Conservation (phyloP, 2,797 vertebrate genomes). For the Odontamblyopus rebecca region DNA sequence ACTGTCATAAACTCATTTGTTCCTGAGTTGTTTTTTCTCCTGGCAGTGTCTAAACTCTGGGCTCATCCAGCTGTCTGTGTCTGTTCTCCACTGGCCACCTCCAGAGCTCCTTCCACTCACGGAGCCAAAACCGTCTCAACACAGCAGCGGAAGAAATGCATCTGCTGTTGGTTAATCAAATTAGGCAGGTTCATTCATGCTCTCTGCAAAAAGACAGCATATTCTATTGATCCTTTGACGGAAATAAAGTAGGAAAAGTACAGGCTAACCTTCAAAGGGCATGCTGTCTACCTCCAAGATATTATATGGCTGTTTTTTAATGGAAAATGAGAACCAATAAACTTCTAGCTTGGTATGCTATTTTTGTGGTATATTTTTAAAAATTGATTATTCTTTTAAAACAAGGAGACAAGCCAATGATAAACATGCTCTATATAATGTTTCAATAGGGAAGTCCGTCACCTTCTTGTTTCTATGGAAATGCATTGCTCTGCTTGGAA, state of each 20-base stretch:
- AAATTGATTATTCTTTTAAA: too few species aligned
- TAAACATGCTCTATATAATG: too few species aligned
- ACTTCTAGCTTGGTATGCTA: not conserved
- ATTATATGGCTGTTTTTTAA: not conserved
- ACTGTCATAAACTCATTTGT: conserved; percentile 55
- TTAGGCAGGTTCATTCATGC: conserved; percentile 5
- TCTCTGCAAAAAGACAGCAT: not conserved
- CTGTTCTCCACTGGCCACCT: conserved; percentile 35
- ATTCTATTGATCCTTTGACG: not conserved
- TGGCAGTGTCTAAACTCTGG: conserved; percentile 49
- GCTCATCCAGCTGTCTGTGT: conserved; percentile 53
- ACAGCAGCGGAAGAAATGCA: conserved; percentile 1
- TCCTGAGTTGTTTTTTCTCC: conserved; percentile 45
- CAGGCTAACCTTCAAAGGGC: not conserved
- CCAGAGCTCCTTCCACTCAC: conserved; percentile 21
- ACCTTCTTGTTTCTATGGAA: too few species aligned
- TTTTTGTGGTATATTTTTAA: too few species aligned
- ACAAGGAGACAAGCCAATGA: too few species aligned
- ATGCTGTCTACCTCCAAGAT: not conserved
- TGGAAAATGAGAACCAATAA: not conserved
- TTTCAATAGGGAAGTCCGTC: too few species aligned
- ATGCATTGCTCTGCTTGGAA: too few species aligned
- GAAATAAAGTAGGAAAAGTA: not conserved
- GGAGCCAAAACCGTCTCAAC: conserved; percentile 4
- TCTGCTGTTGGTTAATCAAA: conserved; percentile 10